These are phyloP conservation scores for Thalassoma bifasciatum DNA, from an alignment of 2,113 vertebrate genomes.

Conservation along the genomic window DNA sequence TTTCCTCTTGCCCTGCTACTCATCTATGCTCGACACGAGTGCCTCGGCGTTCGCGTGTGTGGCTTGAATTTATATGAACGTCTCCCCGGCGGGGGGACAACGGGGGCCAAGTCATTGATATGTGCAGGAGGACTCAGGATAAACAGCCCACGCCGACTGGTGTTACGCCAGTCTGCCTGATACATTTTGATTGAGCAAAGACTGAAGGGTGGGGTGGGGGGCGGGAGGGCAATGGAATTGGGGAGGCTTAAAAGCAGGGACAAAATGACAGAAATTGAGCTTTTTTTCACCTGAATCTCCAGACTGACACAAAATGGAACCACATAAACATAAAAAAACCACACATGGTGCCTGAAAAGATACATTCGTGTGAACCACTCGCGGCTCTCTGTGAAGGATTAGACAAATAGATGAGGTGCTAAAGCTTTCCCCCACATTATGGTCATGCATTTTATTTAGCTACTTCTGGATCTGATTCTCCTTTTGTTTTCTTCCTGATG, in stretches of 20 bases:
- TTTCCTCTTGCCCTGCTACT: constrained; percentile 70
- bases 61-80: constrained; percentile 86
- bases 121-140: constrained; percentile 83
- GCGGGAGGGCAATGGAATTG: constrained; percentile 46
- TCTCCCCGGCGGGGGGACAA: constrained; percentile 71
- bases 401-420: constrained; percentile 21
- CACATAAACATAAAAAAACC: constrained; percentile 41
- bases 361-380: not conserved
- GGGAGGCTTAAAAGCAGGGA: constrained; percentile 64
- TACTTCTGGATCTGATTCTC: constrained; percentile 30
- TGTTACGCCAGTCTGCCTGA: constrained; percentile 79
- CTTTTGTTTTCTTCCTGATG: constrained; percentile 24
- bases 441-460: constrained; percentile 27
- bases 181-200: constrained; percentile 80
- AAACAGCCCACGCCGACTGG: constrained; percentile 80
- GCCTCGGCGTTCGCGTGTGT: constrained; percentile 77
- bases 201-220: constrained; percentile 46
- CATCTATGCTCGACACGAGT: constrained; percentile 83
- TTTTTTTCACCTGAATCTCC: constrained; percentile 41
- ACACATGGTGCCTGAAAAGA: constrained; percentile 13
- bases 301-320: constrained; percentile 55
- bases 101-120: constrained; percentile 83
- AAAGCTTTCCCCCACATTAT: not conserved
- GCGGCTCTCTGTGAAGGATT: not conserved
- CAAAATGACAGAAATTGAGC: constrained; percentile 69